Conservation (phyloP, 2,888 invertebrate genomes). For the Monopis laevigella region DNA sequence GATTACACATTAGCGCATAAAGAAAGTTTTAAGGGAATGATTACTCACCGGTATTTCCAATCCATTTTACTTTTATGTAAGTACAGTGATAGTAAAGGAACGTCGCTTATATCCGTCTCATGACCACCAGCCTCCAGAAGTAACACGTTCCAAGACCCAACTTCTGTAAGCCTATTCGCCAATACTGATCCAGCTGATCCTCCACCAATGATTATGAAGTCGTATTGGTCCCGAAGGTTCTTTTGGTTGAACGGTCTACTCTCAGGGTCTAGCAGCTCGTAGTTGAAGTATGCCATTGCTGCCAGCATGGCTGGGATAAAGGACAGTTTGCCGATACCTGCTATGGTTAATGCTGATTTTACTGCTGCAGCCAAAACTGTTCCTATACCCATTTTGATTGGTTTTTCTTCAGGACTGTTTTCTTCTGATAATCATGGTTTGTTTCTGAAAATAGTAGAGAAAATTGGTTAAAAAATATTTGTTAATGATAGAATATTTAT, state of each 20-base stretch:
- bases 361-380: slow-evolving; percentile 71
- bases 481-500: no score
- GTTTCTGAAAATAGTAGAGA: slow-evolving; percentile 25
- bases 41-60: slow-evolving; percentile 86
- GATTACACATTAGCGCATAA: no score
- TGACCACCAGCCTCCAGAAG: slow-evolving; percentile 88
- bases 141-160: slow-evolving; percentile 80
- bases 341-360: slow-evolving; percentile 75
- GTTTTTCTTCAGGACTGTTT: slow-evolving; percentile 23
- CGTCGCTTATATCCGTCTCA: slow-evolving; percentile 87
- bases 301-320: slow-evolving; percentile 80
- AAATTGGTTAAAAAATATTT: no score
- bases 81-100: slow-evolving; percentile 86
- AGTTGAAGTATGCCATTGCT: slow-evolving; percentile 83
- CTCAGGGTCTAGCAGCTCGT: slow-evolving; percentile 86
- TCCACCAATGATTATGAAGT: slow-evolving; percentile 84
- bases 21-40: no score
- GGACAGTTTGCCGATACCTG: slow-evolving; percentile 76
- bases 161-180: slow-evolving; percentile 82
- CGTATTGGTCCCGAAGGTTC: slow-evolving; percentile 74
- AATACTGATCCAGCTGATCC: slow-evolving; percentile 88
- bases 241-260: slow-evolving; percentile 78
- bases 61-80: slow-evolving; percentile 90
- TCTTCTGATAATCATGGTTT: slow-evolving; percentile 24
- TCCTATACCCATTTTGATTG: slow-evolving; percentile 37